Percentiles rank a stretch among this genome's conserved stretches.
Evolutionary conservation across 2,113 vertebrate species (phyloP).

Genomic region (Eleginops maclovinus): DNA sequence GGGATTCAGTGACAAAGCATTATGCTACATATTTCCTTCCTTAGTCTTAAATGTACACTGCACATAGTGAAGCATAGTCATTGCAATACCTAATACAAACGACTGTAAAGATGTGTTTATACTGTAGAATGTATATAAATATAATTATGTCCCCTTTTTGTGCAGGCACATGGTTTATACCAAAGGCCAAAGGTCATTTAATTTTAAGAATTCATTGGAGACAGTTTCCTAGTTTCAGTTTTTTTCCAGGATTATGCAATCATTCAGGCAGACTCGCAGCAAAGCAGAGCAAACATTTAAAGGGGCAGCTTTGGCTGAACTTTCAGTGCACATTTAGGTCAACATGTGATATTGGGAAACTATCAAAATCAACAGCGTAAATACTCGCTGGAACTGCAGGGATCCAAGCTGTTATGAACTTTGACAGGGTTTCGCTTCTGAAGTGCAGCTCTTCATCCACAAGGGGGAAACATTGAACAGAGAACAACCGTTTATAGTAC

Average conservation of each 20-base stretch:
- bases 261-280: background rate
- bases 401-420: background rate
- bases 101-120: too few species aligned
- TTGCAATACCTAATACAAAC: too few species aligned
- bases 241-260: slow-evolving; percentile 51
- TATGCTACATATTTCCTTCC: too few species aligned
- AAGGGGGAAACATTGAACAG: slow-evolving; percentile 58
- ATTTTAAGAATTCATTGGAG: background rate
- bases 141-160: background rate
- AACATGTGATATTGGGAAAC: background rate
- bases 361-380: background rate
- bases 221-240: background rate
- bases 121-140: too few species aligned
- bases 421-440: background rate
- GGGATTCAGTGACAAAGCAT: background rate
- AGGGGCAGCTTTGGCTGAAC: slow-evolving; percentile 5
- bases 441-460: slow-evolving; percentile 49
- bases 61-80: too few species aligned
- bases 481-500: background rate
- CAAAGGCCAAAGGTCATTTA: background rate
- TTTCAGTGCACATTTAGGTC: slow-evolving; percentile 9
- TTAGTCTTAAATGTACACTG: too few species aligned
- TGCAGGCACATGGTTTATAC: background rate
- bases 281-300: slow-evolving; percentile 73
- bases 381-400: background rate